phyloP scores from a whole-genome alignment of 2,113 vertebrate genomes.

The Xiphophorus couchianus region DNA sequence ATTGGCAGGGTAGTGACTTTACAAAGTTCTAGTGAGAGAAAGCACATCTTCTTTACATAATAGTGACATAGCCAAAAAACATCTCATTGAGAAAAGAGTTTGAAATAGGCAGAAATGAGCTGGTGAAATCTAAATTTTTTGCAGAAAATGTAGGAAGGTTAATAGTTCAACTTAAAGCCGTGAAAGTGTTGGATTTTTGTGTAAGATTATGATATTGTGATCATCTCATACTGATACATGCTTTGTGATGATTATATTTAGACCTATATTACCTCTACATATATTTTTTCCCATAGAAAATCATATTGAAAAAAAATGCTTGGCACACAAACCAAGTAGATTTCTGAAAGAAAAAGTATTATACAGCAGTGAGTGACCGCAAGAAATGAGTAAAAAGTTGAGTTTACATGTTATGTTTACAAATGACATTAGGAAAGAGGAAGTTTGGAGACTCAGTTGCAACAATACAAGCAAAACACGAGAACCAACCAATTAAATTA shows the following conservation, averaged over 20 bases:
- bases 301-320: background rate
- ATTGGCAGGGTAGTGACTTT: slow-evolving; percentile 43
- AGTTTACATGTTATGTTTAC: background rate
- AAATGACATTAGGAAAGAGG: background rate
- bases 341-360: background rate
- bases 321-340: background rate
- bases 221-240: background rate
- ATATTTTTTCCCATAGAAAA: background rate
- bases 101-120: no score
- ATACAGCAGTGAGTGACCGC: no score
- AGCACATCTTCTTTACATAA: slow-evolving; percentile 15
- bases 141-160: no score
- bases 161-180: no score
- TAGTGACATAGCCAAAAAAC: no score
- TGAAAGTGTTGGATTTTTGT: no score
- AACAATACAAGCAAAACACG: slow-evolving; percentile 8
- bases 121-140: no score
- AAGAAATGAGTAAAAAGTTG: no score
- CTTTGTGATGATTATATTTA: background rate
- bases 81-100: no score
- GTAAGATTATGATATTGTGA: background rate
- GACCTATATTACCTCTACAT: background rate
- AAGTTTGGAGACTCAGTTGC: background rate
- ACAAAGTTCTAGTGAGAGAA: slow-evolving; percentile 58
- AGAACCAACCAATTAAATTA: slow-evolving; percentile 2